Percentiles rank a stretch among this genome's conserved stretches.
These are phyloP conservation scores for Papilio glaucus DNA, from an alignment of 1,140 invertebrate species.

Conservation along the genomic window DNA sequence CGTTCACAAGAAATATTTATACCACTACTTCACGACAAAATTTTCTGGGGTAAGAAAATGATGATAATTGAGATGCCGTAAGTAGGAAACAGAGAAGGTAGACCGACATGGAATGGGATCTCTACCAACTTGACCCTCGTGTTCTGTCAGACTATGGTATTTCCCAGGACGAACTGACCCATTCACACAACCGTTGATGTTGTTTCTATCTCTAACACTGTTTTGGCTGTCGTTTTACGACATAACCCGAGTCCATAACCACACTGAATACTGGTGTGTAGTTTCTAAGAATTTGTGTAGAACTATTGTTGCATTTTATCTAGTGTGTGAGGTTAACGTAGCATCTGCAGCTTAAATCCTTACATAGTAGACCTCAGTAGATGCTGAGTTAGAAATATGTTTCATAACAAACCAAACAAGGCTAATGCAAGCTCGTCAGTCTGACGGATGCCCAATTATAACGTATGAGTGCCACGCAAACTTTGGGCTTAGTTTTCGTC, in stretches of 20 bases:
- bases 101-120: too few relatives aligned
- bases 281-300: too few relatives aligned
- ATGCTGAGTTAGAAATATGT: not conserved
- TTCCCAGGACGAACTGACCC: too few relatives aligned
- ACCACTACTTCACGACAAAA: not conserved
- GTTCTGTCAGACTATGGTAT: too few relatives aligned
- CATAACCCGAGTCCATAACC: too few relatives aligned
- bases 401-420: conserved; percentile 13
- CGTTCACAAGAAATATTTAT: not conserved
- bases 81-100: too few relatives aligned
- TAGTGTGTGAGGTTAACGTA: not conserved
- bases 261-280: too few relatives aligned
- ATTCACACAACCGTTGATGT: too few relatives aligned
- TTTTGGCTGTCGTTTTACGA: too few relatives aligned
- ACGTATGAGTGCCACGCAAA: conserved; percentile 2
- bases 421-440: not conserved
- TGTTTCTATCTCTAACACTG: too few relatives aligned
- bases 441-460: conserved; percentile 4
- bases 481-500: conserved; percentile 5
- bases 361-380: not conserved
- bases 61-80: not conserved
- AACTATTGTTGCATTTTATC: too few relatives aligned
- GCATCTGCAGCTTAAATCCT: not conserved
- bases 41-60: not conserved
- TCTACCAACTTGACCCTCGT: too few relatives aligned